Percentiles rank a stretch among this genome's conserved stretches.
phyloP scores from a whole-genome alignment of 2,888 invertebrate genomes.

The Acanthosepion esculentum region DNA sequence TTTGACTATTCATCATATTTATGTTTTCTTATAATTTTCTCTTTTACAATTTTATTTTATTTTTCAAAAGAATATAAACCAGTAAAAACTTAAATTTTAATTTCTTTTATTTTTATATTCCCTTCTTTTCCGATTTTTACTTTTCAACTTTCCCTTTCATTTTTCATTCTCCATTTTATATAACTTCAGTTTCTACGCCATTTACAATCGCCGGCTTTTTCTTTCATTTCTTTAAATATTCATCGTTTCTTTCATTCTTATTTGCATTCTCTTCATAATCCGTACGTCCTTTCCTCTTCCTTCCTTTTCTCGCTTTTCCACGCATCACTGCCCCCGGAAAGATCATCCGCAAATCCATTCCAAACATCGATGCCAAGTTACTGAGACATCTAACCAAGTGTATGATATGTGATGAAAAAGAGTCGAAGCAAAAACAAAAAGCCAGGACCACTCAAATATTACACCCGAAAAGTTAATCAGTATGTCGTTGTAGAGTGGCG shows the following conservation, averaged over 20 bases:
- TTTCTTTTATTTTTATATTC: neutral
- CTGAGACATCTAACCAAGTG: slow-evolving; percentile 16
- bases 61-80: too few species aligned
- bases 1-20: too few species aligned
- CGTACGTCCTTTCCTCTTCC: too few species aligned
- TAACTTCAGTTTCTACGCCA: too few species aligned
- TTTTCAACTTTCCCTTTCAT: neutral
- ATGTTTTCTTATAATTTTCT: too few species aligned
- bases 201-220: neutral
- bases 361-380: neutral
- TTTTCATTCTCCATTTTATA: neutral
- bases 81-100: too few species aligned
- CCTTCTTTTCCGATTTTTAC: neutral
- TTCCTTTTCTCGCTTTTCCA: neutral
- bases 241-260: neutral
- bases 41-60: too few species aligned
- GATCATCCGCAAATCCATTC: neutral
- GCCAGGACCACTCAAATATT: neutral
- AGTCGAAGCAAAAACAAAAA: neutral
- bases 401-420: neutral
- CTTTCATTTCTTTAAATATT: neutral
- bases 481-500: neutral
- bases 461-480: neutral
- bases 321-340: neutral
- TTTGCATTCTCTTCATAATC: neutral